Evolutionary conservation across 35 echinoderm and acorn worm species (phyloP), one percentile per base, ranked within the genome.

Genomic region (Lytechinus pictus): DNA sequence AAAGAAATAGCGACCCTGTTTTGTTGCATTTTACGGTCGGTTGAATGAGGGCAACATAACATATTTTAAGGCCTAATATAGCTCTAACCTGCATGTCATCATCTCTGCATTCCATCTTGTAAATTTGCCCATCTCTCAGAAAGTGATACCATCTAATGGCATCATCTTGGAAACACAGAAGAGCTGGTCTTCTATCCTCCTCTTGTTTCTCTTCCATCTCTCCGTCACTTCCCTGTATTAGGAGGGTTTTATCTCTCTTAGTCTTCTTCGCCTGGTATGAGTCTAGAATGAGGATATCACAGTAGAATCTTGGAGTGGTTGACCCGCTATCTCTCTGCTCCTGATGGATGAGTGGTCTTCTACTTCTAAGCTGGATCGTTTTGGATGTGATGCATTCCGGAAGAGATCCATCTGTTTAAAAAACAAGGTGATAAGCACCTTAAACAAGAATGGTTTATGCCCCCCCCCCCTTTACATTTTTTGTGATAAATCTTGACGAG

Each of bases 101-200:
- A 52, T 90, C 7, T 33, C 21, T 90, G 88, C 88, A 90, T 12
- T 90, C 88, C 52, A 93, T 27, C 28, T 57, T 10, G 27, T 93
- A 93, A 8, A 57, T 10, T 24, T 93, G 92, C 11, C 92, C 52
- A 27, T 57, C 55, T 28, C 54, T 54, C 29, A 93, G 92, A 93
- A 93, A 57, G 55, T 93, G 10, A 29, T 90, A 90, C 92, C 92
- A 93, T 54, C 92, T 93, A 53, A 93, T 54, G 3, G 92, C 92
- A 93, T 93, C 54, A 27, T 54, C 92, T n/a, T 93, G 92, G 92
- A 93, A 93, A 93, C 92, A 33, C 13, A 93, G 54, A 3, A 93
- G 28, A 33, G 92, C 92, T 28, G 92, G 9, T 90, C 7, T 90
- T 54, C 52, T 52, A 13, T 4, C 29, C 88, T 90, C 88, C 33